phyloP scores from a whole-genome alignment of 2,888 invertebrate species.

The Antitype chi region DNA sequence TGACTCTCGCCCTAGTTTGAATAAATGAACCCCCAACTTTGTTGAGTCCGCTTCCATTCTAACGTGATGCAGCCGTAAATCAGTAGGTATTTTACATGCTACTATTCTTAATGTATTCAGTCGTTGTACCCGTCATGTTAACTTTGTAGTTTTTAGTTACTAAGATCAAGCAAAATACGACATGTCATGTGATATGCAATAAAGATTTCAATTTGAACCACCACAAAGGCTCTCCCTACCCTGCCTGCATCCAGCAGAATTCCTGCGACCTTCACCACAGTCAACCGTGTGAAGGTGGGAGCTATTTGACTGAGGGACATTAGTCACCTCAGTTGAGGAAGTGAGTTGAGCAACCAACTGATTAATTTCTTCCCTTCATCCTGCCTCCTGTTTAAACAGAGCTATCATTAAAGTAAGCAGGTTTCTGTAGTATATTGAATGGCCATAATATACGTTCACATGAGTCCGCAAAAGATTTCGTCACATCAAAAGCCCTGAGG shows the following conservation, averaged over 20 bases:
- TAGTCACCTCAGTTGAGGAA: not conserved
- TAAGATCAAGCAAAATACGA: not conserved
- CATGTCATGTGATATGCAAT: not conserved
- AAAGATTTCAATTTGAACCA: not conserved
- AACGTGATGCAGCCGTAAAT: not conserved
- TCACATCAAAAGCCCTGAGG: slow-evolving; percentile 34
- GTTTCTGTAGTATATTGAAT: not conserved
- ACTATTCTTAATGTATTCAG: not conserved
- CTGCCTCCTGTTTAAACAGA: not conserved
- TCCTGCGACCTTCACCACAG: not conserved
- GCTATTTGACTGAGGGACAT: not conserved
- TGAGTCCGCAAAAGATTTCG: slow-evolving; percentile 32
- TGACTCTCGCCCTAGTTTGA: too few relatives aligned
- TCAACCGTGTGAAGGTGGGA: not conserved
- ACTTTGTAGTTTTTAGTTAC: not conserved
- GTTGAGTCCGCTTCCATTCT: not conserved
- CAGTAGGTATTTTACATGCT: not conserved
- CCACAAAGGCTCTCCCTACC: not conserved
- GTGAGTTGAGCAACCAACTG: too few relatives aligned
- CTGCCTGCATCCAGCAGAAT: not conserved
- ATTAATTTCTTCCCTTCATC: not conserved
- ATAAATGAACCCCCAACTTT: not conserved
- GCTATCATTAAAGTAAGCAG: not conserved
- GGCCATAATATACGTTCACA: slow-evolving; percentile 3
- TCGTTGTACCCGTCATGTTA: not conserved